Conservation (phyloP, 35 echinoderm and acorn worm species). For the Stichopus chloronotus region DNA sequence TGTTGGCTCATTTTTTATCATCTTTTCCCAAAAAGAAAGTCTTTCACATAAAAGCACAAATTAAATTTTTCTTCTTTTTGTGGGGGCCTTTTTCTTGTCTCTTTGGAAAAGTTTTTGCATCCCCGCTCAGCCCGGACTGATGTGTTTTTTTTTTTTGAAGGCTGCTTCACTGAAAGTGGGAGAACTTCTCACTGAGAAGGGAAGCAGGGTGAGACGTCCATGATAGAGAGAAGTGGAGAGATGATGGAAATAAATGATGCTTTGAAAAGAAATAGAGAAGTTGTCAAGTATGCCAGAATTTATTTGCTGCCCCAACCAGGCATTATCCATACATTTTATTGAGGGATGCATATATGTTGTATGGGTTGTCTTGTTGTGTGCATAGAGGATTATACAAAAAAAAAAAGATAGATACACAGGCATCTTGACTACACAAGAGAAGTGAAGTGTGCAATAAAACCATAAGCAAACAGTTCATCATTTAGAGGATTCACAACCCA, state of each 20-base stretch:
- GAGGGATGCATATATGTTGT: not conserved
- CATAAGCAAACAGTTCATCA: constrained; percentile 6
- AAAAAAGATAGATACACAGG: not conserved
- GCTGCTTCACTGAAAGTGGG: too few relatives aligned
- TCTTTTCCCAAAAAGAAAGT: not conserved
- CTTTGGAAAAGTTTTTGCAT: not conserved
- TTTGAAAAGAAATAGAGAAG: constrained; percentile 7
- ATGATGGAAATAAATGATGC: constrained; percentile 3
- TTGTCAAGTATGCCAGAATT: constrained; percentile 21
- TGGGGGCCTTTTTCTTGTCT: not conserved
- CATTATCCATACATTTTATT: constrained; percentile 33
- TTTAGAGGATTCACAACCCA: too few relatives aligned
- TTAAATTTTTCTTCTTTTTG: not conserved
- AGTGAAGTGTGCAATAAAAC: constrained; percentile 15
- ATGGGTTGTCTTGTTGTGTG: too few relatives aligned
- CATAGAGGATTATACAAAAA: constrained; percentile 42
- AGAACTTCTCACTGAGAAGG: too few relatives aligned
- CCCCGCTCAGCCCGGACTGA: too few relatives aligned
- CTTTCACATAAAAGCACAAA: not conserved
- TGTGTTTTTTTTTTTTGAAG: too few relatives aligned
- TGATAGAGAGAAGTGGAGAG: not conserved
- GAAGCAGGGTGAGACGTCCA: not conserved
- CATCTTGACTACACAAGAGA: constrained; percentile 4
- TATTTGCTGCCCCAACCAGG: constrained; percentile 24
- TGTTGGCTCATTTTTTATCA: constrained; percentile 4